A percentile compares a stretch with the other conserved stretches of the same genome.
These are phyloP conservation scores for Neria commutata DNA, from an alignment of 2,888 invertebrate species.

Conservation along the genomic window DNA sequence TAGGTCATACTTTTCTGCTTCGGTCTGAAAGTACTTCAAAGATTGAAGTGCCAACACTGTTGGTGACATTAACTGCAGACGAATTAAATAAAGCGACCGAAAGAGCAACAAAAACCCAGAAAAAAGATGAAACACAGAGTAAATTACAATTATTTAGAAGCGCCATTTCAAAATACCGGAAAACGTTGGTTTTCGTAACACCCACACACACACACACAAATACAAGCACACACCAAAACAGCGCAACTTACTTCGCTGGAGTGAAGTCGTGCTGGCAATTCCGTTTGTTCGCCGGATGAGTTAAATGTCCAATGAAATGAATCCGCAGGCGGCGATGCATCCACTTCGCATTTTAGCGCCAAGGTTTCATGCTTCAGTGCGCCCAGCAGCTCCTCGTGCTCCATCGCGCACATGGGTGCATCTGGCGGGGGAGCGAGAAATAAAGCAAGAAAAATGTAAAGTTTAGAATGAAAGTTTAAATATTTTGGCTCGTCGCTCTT, in stretches of 20 bases:
- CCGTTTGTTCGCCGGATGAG: conserved; percentile 84
- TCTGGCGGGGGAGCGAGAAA: conserved; percentile 38
- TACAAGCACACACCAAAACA: neutral
- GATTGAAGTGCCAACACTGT: too few species aligned
- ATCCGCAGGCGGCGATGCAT: conserved; percentile 84
- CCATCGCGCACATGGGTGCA: conserved; percentile 77
- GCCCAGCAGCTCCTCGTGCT: conserved; percentile 81
- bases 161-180: too few species aligned
- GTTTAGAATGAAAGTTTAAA: neutral
- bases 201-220: neutral
- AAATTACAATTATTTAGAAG: neutral
- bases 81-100: too few species aligned
- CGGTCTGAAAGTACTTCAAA: too few species aligned
- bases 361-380: conserved; percentile 90
- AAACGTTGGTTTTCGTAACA: neutral
- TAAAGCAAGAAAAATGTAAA: conserved; percentile 2
- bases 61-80: too few species aligned
- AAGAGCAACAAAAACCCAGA: too few species aligned
- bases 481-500: neutral
- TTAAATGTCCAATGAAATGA: conserved; percentile 93
- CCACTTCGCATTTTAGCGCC: conserved; percentile 82
- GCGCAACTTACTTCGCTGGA: conserved; percentile 61
- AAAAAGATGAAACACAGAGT: neutral
- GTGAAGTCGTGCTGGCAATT: conserved; percentile 71
- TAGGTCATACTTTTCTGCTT: too few species aligned